Base-by-base conservation (phyloP, 2,797 vertebrate genomes). In the Chloroceryle inda region DNA sequence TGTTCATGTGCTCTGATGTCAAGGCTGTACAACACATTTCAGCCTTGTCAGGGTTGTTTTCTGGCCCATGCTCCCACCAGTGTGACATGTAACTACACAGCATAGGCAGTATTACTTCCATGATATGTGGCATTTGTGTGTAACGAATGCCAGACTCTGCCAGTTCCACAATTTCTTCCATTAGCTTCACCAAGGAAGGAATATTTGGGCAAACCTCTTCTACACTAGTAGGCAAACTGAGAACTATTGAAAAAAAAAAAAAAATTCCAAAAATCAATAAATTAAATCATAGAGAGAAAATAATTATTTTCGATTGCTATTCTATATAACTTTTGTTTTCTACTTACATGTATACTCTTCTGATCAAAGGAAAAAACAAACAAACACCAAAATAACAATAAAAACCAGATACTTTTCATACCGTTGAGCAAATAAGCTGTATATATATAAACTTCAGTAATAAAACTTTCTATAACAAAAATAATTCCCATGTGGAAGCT, bases 41-140 rank as follows among this genome's bases (percentile, higher is more conserved):
- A 1, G 97, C 95, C 44, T 92, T 97, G 23, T 98, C 98, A 0
- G 97, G 96, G 74, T 98, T 98, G 94, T 97, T 99, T 96, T 99
- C 99, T 0, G 99, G 99, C 13, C 99, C 99, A 3, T 99, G 98
- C 49, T 99, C 99, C 99, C 99, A 99, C 99, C 99, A 99, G 67
- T 99, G 99, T 15, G 99, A 99, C 99, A 99, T 99, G 96, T 99
- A 99, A 94, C 99, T 99, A 74, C 99, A 99, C 5, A 99, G 94
- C 99, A 99, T 99, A 9, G 99, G 99, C 96, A 99, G 85, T 42
- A 99, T 98, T 59, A 99, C 99, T 95, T 99, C 98, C 98, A 98
- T 98, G 69, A 99, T 98, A 10, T 99, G 99, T 2, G 99, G 99
- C 99, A 99, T 99, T 94, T 99, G 99, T 3, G 98, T 99, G 96